phyloP scores from a whole-genome alignment of 2,888 invertebrate species.

The Pogonocherus hispidulus region DNA sequence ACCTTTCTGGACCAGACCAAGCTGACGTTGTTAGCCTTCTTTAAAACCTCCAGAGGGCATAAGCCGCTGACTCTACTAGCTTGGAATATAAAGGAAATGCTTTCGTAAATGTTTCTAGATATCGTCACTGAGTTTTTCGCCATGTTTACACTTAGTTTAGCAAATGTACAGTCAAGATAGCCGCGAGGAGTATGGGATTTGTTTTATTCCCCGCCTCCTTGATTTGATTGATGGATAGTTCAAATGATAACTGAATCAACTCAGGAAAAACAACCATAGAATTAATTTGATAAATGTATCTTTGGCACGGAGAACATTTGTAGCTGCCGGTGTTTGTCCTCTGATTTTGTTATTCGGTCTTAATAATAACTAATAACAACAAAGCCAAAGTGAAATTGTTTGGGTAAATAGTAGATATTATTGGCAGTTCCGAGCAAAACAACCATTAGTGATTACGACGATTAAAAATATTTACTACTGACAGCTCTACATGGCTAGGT shows the following conservation, averaged over 20 bases:
- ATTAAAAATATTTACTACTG: not conserved
- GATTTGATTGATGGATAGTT: no score
- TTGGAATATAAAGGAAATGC: not conserved
- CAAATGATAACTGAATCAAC: no score
- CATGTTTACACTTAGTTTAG: no score
- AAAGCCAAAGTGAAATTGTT: no score
- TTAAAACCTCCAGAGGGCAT: not conserved
- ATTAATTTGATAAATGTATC: no score
- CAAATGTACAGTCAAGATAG: not conserved
- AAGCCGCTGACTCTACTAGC: not conserved
- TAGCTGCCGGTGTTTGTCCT: no score
- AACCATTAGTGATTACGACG: not conserved
- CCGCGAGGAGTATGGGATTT: not conserved
- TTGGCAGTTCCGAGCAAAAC: not conserved
- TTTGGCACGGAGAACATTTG: no score
- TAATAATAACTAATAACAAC: no score
- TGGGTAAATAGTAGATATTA: no score
- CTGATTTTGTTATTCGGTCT: no score
- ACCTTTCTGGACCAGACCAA: not conserved
- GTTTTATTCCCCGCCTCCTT: not conserved
- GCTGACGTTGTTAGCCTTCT: not conserved
- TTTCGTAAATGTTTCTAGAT: not conserved
- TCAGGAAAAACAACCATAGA: no score
- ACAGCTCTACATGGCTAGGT: not conserved
- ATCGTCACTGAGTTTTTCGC: not conserved